phyloP scores from a whole-genome alignment of 2,888 invertebrate species.

The Caenorhabditis doughertyi region DNA sequence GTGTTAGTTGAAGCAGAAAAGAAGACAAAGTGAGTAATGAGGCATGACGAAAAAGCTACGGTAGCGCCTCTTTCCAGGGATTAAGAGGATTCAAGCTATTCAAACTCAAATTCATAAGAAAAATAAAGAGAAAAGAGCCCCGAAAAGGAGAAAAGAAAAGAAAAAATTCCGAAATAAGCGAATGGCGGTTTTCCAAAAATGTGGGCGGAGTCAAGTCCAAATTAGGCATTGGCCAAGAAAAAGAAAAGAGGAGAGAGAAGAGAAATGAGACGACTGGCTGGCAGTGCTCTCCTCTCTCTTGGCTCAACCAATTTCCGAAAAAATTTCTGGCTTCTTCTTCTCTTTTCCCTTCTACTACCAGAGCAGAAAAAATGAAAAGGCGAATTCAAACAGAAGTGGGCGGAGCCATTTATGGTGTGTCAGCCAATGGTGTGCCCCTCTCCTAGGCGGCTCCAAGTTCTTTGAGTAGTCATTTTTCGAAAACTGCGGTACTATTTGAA shows the following conservation, averaged over 20 bases:
- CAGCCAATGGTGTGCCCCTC: slow-evolving; percentile 30
- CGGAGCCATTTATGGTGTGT: slow-evolving; percentile 21
- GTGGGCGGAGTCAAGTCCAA: slow-evolving; percentile 51
- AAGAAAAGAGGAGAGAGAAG: slow-evolving; percentile 23
- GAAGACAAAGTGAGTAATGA: slow-evolving; percentile 37
- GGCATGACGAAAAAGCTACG: slow-evolving; percentile 34
- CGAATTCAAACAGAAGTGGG: slow-evolving; percentile 18
- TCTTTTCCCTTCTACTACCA: background rate
- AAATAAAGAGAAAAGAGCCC: background rate
- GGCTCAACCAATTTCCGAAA: slow-evolving; percentile 56
- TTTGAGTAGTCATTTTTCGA: slow-evolving; percentile 15
- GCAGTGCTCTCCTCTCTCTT: background rate
- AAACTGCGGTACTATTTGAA: background rate
- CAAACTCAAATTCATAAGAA: slow-evolving; percentile 12
- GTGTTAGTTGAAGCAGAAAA: slow-evolving; percentile 19
- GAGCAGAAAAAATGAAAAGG: slow-evolving; percentile 1
- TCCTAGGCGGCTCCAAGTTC: background rate
- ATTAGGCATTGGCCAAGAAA: slow-evolving; percentile 57
- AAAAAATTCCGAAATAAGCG: slow-evolving; percentile 55
- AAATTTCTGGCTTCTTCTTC: slow-evolving; percentile 34
- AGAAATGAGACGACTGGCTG: slow-evolving; percentile 18
- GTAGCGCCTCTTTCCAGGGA: slow-evolving; percentile 9
- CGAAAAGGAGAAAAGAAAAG: slow-evolving; percentile 4
- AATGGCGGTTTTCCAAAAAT: slow-evolving; percentile 23
- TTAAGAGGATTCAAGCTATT: slow-evolving; percentile 14